Conservation (phyloP, 2,888 invertebrate genomes). For the Campoplex nolae region DNA sequence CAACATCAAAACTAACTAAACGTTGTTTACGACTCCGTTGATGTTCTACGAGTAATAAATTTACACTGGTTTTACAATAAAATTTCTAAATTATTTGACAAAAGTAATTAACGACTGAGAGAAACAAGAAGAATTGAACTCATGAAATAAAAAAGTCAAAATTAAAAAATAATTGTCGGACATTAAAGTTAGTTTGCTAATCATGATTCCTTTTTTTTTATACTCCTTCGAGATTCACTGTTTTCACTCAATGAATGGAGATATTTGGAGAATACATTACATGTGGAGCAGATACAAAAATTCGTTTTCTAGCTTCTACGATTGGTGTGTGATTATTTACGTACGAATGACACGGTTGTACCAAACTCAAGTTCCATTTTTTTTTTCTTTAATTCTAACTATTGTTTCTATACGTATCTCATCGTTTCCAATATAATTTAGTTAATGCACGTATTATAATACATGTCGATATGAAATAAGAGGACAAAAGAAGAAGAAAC, state of each 20-base stretch:
- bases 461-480: slow-evolving; percentile 69
- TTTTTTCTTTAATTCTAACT: slow-evolving; percentile 66
- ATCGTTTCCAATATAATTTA: slow-evolving; percentile 67
- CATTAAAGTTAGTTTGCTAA: slow-evolving; percentile 29
- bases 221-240: slow-evolving; percentile 27
- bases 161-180: slow-evolving; percentile 16
- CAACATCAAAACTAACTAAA: slow-evolving; percentile 51
- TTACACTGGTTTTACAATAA: slow-evolving; percentile 18
- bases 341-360: slow-evolving; percentile 62
- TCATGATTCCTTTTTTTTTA: slow-evolving; percentile 14
- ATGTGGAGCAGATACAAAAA: slow-evolving; percentile 80
- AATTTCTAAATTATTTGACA: slow-evolving; percentile 44
- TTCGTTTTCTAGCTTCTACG: slow-evolving; percentile 78
- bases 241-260: slow-evolving; percentile 59
- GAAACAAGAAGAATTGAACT: slow-evolving; percentile 13
- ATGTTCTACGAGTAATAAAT: slow-evolving; percentile 29
- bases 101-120: slow-evolving; percentile 18
- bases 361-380: slow-evolving; percentile 53
- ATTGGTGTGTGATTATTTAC: slow-evolving; percentile 67
- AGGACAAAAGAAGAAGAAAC: slow-evolving; percentile 42
- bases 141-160: slow-evolving; percentile 2
- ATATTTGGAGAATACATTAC: slow-evolving; percentile 76
- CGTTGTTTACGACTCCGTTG: slow-evolving; percentile 23
- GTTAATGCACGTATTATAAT: slow-evolving; percentile 58
- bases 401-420: slow-evolving; percentile 61